These are phyloP conservation scores for Marmota flaviventris DNA, from an alignment of 2,113 vertebrate species.

Conservation along the genomic window DNA sequence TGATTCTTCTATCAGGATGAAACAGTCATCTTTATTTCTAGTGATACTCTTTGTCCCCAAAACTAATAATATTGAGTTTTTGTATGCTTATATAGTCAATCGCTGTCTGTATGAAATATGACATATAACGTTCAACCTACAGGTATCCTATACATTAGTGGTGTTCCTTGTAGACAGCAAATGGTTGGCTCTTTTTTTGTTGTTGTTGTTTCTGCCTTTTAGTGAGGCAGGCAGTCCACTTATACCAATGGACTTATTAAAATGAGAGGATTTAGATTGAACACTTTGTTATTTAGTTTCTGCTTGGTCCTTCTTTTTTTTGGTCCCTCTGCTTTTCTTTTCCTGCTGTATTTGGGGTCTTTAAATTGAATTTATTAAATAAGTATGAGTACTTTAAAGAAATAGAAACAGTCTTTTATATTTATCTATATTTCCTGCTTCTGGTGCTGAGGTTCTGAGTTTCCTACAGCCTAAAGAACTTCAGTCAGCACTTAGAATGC, in stretches of 20 bases:
- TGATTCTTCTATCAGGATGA: too few relatives aligned
- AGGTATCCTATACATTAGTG: too few relatives aligned
- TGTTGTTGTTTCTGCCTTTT: too few relatives aligned
- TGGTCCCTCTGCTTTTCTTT: background rate
- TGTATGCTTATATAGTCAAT: too few relatives aligned
- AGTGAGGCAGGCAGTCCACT: background rate
- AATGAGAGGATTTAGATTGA: background rate
- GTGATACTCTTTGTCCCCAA: too few relatives aligned
- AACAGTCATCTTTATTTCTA: too few relatives aligned
- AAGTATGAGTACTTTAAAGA: background rate
- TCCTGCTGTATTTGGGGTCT: background rate
- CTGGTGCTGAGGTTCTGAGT: background rate
- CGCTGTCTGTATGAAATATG: too few relatives aligned
- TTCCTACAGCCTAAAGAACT: background rate
- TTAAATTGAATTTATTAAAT: background rate
- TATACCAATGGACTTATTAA: background rate
- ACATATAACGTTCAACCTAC: too few relatives aligned
- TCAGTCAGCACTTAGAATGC: too few relatives aligned
- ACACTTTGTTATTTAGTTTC: background rate
- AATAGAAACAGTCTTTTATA: background rate
- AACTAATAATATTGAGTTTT: too few relatives aligned
- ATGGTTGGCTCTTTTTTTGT: too few relatives aligned
- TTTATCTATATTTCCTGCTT: background rate
- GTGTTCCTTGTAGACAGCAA: too few relatives aligned
- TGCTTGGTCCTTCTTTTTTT: background rate